phyloP scores from a whole-genome alignment of 2,797 vertebrate species.

The Periparus ater region DNA sequence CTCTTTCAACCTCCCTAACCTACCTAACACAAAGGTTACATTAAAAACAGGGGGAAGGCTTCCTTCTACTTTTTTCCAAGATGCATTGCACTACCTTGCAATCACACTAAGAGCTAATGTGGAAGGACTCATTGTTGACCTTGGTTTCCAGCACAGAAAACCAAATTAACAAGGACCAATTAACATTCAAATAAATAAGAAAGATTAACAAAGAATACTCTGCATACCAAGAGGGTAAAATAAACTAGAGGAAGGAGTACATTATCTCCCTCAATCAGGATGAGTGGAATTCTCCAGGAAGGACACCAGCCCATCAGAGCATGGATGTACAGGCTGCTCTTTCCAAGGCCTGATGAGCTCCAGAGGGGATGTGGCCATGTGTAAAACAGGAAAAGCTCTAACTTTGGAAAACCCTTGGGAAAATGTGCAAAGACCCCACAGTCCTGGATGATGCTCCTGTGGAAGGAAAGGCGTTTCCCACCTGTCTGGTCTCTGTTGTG shows the following conservation, averaged over 20 bases:
- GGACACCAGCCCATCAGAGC: neutral
- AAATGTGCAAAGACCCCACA: neutral
- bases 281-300: neutral
- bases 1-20: neutral
- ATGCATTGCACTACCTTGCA: constrained; percentile 12
- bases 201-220: constrained; percentile 49
- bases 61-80: constrained; percentile 29
- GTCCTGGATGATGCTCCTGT: neutral
- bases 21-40: constrained; percentile 40
- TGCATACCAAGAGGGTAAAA: constrained; percentile 53
- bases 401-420: neutral
- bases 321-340: neutral
- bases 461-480: neutral
- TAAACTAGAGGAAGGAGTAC: constrained; percentile 22
- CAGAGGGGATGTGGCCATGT: neutral
- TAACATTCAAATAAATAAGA: constrained; percentile 71
- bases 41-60: constrained; percentile 2
- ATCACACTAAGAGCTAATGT: constrained; percentile 57
- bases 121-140: constrained; percentile 51
- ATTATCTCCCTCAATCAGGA: neutral
- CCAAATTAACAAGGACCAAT: constrained; percentile 71
- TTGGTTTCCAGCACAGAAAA: constrained; percentile 59
- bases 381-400: neutral
- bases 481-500: neutral
- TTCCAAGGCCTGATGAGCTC: neutral